Evolutionary conservation across 1,140 invertebrate genomes (phyloP).

Genomic region (Glomeris maerens): DNA sequence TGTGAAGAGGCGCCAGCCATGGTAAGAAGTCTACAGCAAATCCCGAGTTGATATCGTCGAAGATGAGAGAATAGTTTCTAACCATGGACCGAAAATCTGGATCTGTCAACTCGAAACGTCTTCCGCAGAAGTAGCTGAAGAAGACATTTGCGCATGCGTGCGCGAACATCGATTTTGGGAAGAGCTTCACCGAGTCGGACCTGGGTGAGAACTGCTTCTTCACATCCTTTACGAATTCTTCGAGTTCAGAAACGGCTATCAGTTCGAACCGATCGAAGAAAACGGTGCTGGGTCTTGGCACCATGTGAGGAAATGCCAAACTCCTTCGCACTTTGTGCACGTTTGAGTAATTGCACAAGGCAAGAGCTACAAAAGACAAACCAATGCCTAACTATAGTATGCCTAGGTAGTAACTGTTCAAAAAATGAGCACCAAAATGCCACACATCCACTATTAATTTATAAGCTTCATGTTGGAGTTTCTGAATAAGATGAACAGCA

Average conservation of each 20-base stretch:
- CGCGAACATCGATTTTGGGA: conserved; percentile 48
- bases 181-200: conserved; percentile 12
- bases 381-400: conserved; percentile 2
- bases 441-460: too few species aligned
- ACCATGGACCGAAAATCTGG: conserved; percentile 48
- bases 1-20: conserved; percentile 48
- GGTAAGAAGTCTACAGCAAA: conserved; percentile 79
- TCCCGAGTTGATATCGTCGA: conserved; percentile 76
- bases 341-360: conserved; percentile 71
- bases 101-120: conserved; percentile 50
- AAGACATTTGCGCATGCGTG: conserved; percentile 69
- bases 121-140: conserved; percentile 64
- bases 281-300: conserved; percentile 52
- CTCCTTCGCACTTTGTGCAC: conserved; percentile 61
- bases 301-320: conserved; percentile 56
- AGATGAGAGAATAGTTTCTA: conserved; percentile 63
- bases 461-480: too few species aligned
- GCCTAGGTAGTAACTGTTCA: conserved; percentile 6
- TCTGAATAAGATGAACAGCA: too few species aligned
- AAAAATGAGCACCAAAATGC: not conserved
- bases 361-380: conserved; percentile 54
- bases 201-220: conserved; percentile 13
- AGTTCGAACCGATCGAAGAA: conserved; percentile 39
- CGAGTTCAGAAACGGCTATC: conserved; percentile 19
- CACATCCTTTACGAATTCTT: conserved; percentile 14